Evolutionary conservation across 2,888 invertebrate genomes (phyloP).

Genomic region (Drosophila flavopinicola): DNA sequence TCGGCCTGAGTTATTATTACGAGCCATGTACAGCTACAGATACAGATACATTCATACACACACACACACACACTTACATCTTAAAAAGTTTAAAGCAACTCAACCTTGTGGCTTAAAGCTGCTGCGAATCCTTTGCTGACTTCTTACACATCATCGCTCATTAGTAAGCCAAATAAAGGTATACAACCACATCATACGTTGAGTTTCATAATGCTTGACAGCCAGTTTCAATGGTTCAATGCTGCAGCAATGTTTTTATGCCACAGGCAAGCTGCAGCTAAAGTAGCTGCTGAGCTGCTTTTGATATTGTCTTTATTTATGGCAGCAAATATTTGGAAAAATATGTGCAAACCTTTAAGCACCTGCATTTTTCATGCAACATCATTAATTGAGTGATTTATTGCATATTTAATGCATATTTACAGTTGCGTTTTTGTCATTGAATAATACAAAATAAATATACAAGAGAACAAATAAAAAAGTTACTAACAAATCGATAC

Average conservation of each 20-base stretch:
- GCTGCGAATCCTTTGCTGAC: slow-evolving; percentile 4
- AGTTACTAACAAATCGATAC: neutral
- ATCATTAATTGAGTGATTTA: slow-evolving; percentile 37
- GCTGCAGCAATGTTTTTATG: slow-evolving; percentile 34
- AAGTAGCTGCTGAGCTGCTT: slow-evolving; percentile 39
- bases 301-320: slow-evolving; percentile 27
- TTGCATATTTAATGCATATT: slow-evolving; percentile 8
- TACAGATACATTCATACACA: neutral
- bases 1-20: slow-evolving; percentile 67
- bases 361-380: too few relatives aligned
- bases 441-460: slow-evolving; percentile 13
- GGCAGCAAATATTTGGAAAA: too few relatives aligned
- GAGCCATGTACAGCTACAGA: slow-evolving; percentile 17
- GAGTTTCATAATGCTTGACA: slow-evolving; percentile 44
- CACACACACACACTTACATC: neutral
- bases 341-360: too few relatives aligned
- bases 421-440: slow-evolving; percentile 12
- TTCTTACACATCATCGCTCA: slow-evolving; percentile 58
- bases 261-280: slow-evolving; percentile 31
- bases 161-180: slow-evolving; percentile 54
- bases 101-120: slow-evolving; percentile 21
- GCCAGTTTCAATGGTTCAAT: slow-evolving; percentile 40
- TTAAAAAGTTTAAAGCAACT: slow-evolving; percentile 14
- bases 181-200: slow-evolving; percentile 23
- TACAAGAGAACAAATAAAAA: too few relatives aligned